Evolutionary conservation across 2,888 invertebrate species (phyloP).

Genomic region (Pristionchus exspectatus): DNA sequence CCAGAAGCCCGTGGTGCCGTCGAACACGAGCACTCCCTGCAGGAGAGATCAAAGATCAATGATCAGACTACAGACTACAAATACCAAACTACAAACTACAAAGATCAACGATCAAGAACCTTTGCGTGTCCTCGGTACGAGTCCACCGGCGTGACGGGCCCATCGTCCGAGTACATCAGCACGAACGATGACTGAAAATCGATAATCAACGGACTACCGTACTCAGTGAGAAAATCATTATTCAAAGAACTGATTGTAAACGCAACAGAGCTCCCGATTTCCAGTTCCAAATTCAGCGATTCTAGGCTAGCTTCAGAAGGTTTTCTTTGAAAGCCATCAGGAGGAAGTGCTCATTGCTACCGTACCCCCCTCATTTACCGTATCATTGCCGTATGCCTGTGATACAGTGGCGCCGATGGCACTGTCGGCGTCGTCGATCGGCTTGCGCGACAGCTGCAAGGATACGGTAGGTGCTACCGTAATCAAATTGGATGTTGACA

Average conservation of each 20-base stretch:
- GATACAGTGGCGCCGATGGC: constrained; percentile 67
- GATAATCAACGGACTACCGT: background rate
- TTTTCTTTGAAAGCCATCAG: background rate
- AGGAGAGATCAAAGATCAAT: constrained; percentile 22
- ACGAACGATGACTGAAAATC: constrained; percentile 59
- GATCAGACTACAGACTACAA: background rate
- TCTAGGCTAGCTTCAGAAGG: too few relatives aligned
- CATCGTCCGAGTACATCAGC: constrained; percentile 68
- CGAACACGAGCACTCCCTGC: constrained; percentile 60
- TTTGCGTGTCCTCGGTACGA: constrained; percentile 69
- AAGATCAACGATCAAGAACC: constrained; percentile 35
- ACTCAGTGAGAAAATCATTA: background rate
- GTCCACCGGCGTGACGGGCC: constrained; percentile 61
- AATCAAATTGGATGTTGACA: background rate
- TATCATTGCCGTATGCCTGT: constrained; percentile 61
- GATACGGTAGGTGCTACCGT: background rate
- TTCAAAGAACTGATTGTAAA: too few relatives aligned
- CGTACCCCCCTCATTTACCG: constrained; percentile 48
- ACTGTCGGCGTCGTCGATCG: constrained; percentile 60
- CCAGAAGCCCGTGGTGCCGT: constrained; percentile 87
- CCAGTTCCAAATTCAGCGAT: too few relatives aligned
- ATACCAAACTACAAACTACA: background rate
- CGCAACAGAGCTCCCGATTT: too few relatives aligned
- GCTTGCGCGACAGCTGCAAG: constrained; percentile 52
- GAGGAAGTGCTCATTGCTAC: background rate